Evolutionary conservation across 23 tunicate species (phyloP).

Genomic region (Trididemnum clinides): DNA sequence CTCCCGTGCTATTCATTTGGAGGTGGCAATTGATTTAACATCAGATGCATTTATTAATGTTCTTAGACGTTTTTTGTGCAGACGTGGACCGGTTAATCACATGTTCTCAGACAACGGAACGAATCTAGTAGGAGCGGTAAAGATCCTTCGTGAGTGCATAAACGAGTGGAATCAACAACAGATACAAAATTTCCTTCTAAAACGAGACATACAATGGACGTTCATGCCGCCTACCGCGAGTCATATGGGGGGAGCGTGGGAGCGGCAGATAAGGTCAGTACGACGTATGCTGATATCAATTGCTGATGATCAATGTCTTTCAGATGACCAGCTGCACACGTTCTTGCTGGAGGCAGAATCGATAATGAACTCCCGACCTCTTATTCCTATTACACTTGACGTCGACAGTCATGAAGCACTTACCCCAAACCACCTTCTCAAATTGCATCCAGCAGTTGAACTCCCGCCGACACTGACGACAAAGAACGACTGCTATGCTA

Average conservation of each 20-base stretch:
- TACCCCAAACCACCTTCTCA: not conserved
- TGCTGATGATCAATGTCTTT: not conserved
- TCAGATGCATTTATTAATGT: not conserved
- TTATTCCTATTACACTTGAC: not conserved
- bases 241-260: not conserved
- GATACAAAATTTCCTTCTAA: not conserved
- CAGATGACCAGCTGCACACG: not conserved
- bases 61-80: not conserved
- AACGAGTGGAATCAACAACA: not conserved
- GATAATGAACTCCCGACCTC: not conserved
- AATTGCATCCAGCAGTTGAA: not conserved
- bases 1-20: not conserved
- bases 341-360: not conserved
- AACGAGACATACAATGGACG: not conserved
- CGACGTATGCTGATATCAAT: not conserved
- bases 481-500: not conserved
- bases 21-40: not conserved
- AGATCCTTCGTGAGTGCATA: not conserved
- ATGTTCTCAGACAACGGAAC: not conserved
- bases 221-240: not conserved
- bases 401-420: not conserved
- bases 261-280: not conserved
- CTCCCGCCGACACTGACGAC: not conserved
- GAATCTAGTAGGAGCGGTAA: not conserved
- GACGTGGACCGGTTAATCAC: not conserved